Conservation (phyloP, 2,888 invertebrate species). For the Lochmaea crataegi region DNA sequence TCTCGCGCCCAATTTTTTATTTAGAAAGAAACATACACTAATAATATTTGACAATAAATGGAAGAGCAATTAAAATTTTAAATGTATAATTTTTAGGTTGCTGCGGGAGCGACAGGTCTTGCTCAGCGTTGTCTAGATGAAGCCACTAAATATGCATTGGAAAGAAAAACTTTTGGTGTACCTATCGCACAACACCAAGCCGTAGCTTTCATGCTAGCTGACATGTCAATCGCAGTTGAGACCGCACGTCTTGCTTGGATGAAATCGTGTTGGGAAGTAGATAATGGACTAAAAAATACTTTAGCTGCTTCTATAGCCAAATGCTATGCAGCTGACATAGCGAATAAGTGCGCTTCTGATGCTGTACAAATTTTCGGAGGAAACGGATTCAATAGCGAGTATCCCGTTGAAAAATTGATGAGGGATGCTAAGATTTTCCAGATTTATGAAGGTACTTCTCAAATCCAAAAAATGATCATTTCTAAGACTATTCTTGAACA, state of each 20-base stretch:
- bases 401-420: slow-evolving; percentile 99
- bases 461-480: slow-evolving; percentile 96
- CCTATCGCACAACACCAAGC: slow-evolving; percentile 87
- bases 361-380: slow-evolving; percentile 94
- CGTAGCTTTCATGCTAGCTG: slow-evolving; percentile 93
- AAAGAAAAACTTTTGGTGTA: slow-evolving; percentile 94
- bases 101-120: slow-evolving; percentile 90
- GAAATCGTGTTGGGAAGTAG: slow-evolving; percentile 90
- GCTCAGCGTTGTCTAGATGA: slow-evolving; percentile 93
- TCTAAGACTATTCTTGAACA: slow-evolving; percentile 75
- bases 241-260: slow-evolving; percentile 88
- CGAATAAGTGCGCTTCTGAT: slow-evolving; percentile 93
- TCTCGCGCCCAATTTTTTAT: too few relatives aligned
- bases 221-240: slow-evolving; percentile 92
- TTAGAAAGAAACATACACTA: too few relatives aligned
- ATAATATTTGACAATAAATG: too few relatives aligned
- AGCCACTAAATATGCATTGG: slow-evolving; percentile 89
- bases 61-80: background rate
- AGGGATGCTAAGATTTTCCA: slow-evolving; percentile 99
- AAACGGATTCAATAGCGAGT: slow-evolving; percentile 95
- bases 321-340: slow-evolving; percentile 90
- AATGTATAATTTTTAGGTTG: slow-evolving; percentile 71
- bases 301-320: slow-evolving; percentile 96
- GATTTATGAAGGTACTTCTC: slow-evolving; percentile 98
- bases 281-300: slow-evolving; percentile 81